Evolutionary conservation across 2,888 invertebrate genomes (phyloP).

Genomic region (Protonemura montana): DNA sequence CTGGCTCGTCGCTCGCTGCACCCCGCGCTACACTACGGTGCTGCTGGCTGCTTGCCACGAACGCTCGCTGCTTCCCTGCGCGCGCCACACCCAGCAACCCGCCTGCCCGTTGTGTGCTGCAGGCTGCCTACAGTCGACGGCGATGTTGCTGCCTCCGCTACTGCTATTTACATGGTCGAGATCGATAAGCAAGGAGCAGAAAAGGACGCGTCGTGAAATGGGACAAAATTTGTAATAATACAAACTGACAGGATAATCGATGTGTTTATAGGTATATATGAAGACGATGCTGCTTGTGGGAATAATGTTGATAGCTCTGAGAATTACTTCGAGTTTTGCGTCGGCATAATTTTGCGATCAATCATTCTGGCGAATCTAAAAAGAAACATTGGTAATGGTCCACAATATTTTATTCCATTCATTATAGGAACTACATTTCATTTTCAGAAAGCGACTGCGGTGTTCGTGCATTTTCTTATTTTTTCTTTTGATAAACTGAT

Average conservation of each 20-base stretch:
- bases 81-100: constrained; percentile 24
- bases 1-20: constrained; percentile 16
- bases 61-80: background rate
- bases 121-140: background rate
- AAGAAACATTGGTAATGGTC: background rate
- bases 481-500: no score
- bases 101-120: background rate
- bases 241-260: background rate
- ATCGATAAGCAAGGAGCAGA: background rate
- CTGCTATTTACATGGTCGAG: background rate
- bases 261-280: background rate
- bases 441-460: background rate
- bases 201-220: background rate
- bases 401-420: background rate
- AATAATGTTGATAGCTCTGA: background rate
- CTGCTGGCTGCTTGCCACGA: background rate
- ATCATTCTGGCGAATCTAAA: background rate
- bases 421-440: background rate
- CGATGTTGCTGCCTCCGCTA: background rate
- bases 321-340: background rate
- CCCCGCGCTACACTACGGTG: constrained; percentile 21
- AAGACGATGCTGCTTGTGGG: background rate
- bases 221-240: background rate
- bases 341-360: background rate
- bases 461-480: no score